These are phyloP conservation scores for Lasioglossum leucozonium DNA, from an alignment of 2,888 invertebrate species.

Conservation along the genomic window DNA sequence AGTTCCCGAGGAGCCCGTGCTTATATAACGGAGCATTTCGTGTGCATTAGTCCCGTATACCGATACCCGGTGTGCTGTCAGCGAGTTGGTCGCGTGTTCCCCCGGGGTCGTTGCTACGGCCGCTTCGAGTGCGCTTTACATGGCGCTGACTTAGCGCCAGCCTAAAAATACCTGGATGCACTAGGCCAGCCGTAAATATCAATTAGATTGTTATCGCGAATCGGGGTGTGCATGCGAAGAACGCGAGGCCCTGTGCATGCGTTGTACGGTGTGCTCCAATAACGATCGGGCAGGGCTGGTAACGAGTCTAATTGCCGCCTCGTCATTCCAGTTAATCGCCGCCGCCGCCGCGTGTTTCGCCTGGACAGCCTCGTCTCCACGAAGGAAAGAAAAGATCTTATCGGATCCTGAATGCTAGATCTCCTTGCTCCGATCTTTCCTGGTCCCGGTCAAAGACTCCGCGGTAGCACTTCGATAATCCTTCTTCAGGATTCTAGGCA, in stretches of 20 bases:
- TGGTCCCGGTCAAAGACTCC: not conserved
- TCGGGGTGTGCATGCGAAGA: constrained; percentile 41
- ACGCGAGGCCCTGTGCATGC: constrained; percentile 17
- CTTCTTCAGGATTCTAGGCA: not conserved
- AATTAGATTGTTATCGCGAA: constrained; percentile 65
- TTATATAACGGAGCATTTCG: not conserved
- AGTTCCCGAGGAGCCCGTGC: not conserved
- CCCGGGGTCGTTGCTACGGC: constrained; percentile 53
- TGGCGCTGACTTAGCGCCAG: constrained; percentile 62
- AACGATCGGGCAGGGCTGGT: constrained; percentile 19
- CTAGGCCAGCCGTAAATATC: constrained; percentile 64
- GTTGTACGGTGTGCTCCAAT: constrained; percentile 34
- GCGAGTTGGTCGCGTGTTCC: constrained; percentile 1
- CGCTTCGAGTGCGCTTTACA: constrained; percentile 51
- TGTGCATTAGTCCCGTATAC: not conserved
- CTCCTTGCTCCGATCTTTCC: not conserved
- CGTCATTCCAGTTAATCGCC: constrained; percentile 34
- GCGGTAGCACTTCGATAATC: not conserved
- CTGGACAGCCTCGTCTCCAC: not conserved
- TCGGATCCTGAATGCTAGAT: not conserved
- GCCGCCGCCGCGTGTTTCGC: constrained; percentile 17
- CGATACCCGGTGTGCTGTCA: not conserved
- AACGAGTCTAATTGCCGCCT: constrained; percentile 43
- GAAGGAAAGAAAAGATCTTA: not conserved
- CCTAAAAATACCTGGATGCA: constrained; percentile 66